phyloP scores from a whole-genome alignment of 2,888 invertebrate species.

The Cenopis cana region DNA sequence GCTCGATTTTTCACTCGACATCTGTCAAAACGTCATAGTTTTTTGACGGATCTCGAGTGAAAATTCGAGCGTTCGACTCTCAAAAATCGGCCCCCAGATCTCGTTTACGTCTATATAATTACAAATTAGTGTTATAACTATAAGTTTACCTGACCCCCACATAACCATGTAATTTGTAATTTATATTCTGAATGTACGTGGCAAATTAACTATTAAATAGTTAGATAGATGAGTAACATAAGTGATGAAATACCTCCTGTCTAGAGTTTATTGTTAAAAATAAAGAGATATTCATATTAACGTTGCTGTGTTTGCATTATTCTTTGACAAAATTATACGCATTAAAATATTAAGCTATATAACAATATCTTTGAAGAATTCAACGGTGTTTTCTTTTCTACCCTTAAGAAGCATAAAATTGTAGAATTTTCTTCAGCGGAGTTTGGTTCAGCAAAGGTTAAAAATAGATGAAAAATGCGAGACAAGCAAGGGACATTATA shows the following conservation, averaged over 20 bases:
- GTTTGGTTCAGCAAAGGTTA: background rate
- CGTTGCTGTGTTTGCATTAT: slow-evolving; percentile 55
- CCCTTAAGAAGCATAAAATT: background rate
- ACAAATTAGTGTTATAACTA: too few relatives aligned
- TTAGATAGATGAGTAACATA: slow-evolving; percentile 54
- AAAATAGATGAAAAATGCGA: background rate
- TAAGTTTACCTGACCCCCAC: slow-evolving; percentile 13
- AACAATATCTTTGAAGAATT: slow-evolving; percentile 32
- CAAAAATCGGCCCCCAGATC: too few relatives aligned
- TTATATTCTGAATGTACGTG: slow-evolving; percentile 61
- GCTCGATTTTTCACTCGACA: too few relatives aligned
- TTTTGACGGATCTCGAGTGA: too few relatives aligned
- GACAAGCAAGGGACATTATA: too few relatives aligned
- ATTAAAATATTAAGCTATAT: slow-evolving; percentile 22
- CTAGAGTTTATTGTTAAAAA: slow-evolving; percentile 82
- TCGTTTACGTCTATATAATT: too few relatives aligned
- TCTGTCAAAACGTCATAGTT: too few relatives aligned
- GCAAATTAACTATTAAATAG: slow-evolving; percentile 61
- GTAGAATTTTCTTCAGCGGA: background rate
- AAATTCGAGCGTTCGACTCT: too few relatives aligned
- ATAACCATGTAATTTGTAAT: slow-evolving; percentile 29
- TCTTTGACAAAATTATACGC: slow-evolving; percentile 33
- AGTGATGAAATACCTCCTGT: slow-evolving; percentile 79
- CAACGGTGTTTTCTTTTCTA: slow-evolving; percentile 33
- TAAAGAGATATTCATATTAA: slow-evolving; percentile 83